Evolutionary conservation across 2,888 invertebrate species (phyloP), one percentile per base, ranked within the genome.

Genomic region (Ormyrus nitidulus): DNA sequence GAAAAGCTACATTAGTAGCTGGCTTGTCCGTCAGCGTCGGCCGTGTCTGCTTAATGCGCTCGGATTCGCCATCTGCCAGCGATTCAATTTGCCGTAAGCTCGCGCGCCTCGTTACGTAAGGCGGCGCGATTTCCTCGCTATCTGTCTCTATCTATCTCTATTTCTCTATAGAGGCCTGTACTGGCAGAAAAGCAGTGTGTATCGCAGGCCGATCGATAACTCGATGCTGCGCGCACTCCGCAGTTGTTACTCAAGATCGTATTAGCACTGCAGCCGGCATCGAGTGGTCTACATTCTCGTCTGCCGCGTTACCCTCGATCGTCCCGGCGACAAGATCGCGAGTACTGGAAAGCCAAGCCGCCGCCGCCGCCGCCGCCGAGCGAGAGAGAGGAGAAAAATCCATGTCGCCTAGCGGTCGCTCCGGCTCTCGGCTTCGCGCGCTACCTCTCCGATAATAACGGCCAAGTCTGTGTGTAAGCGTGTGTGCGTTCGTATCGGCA

Each of bases 21-120:
- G 13, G 49, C 44, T 53, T 54, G 68, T 34, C n/a, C 54, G 68
- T 7, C 11, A 44, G 44, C 62, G n/a, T 44, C 62, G 19, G 19
- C 48, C 64, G 19, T 58, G 13, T n/a, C 75, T 76, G 65, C 77
- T 81, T 68, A 82, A 79, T 79, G 61, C 77, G 73, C 71, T n/a
- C 49, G 64, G 4, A 34, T 66, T 86, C 86, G 86, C 86, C 82
- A 86, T 83, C 85, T 84, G 85, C 86, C 86, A 84, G n/a, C 44
- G 13, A 85, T 86, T 87, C 86, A 88, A 86, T 86, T 85, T 85
- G 85, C 86, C 83, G 85, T 86, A 84, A 86, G 84, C 86, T 85
- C 19, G 8, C 86, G 85, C 19, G 8, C 84, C 86, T 87, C 85
- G 87, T 87, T 86, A 86, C 86, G 86, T 86, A 85, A 87, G 9